phyloP scores from a whole-genome alignment of 2,113 vertebrate genomes.

The Rostratula benghalensis region DNA sequence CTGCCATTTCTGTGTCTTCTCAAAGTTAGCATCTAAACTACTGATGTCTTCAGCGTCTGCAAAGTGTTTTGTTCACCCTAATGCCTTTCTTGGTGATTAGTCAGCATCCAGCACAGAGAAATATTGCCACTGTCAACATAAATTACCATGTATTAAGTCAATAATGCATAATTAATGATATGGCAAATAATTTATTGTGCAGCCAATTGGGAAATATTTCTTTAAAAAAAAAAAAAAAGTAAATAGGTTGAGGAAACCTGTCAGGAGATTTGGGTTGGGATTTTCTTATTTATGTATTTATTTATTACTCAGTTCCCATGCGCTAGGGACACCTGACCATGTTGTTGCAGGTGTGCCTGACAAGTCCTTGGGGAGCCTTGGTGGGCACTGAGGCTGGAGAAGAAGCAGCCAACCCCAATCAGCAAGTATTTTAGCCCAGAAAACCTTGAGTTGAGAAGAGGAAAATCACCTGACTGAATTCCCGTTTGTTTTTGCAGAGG shows the following conservation, averaged over 20 bases:
- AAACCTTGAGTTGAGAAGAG: neutral
- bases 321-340: fast-evolving
- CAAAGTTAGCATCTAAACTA: neutral
- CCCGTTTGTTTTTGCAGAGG: neutral
- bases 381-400: neutral
- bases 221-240: neutral
- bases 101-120: neutral
- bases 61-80: neutral
- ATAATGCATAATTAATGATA: constrained; percentile 24
- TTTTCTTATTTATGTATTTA: neutral
- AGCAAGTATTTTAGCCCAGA: neutral
- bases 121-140: constrained; percentile 7
- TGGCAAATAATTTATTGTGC: neutral
- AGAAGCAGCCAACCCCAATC: neutral
- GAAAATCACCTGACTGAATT: neutral
- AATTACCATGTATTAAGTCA: constrained; percentile 15
- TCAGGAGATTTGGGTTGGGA: neutral
- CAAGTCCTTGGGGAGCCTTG: fast-evolving
- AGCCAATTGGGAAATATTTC: neutral
- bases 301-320: neutral
- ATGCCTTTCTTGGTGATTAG: neutral
- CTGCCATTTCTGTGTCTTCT: neutral
- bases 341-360: neutral
- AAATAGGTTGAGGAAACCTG: neutral
- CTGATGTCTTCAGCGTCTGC: neutral